Base-by-base conservation (phyloP, 1,140 invertebrate species). In the Caenorhabditis briggsae region DNA sequence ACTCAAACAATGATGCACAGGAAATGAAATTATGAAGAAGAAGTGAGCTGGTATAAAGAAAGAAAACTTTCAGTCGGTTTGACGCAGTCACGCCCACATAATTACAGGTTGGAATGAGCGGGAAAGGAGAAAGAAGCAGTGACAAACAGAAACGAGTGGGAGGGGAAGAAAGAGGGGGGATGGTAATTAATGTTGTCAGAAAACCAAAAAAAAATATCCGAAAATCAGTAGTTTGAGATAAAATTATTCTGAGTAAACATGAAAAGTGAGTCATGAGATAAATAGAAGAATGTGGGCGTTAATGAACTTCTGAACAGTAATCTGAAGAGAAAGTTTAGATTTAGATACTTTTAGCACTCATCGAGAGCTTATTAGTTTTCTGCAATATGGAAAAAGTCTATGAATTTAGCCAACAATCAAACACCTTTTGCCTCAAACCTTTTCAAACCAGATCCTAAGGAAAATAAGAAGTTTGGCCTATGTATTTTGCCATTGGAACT, bases 31-130 rank as follows among this genome's bases (percentile, higher is more conserved):
- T 33, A 33, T 33, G 3, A 14, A 50, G 46, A 78, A 78, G 70
- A 53, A 23, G 70, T 70, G 64, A 41, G 64, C 64, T 16, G 61
- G 61, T 33, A 70, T 46, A 46, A 78, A 23, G n/a, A 61, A 53
- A 61, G 59, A 50, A 78, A 41, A 50, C 70, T 50, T 78, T 78
- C 70, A 25, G 46, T 78, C 70, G 70, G n/a, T 50, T n/a, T 48
- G 70, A 78, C 70, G 46, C 18, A 23, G 43, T 23, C 70, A 78
- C 70, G 70, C 70, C 70, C 70, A 78, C 70, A 50, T 78, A 78
- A 78, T 78, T 78, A 41, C 5, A 23, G 70, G 70, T 48, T 78
- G 23, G 43, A 20, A 5, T 46, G 53, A 78, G 46, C 46, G 70
- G 23, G 70, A 46, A 46, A 25, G 46, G 12, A 78, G 46, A n/a